Percentiles rank a stretch among this genome's conserved stretches.
These are phyloP conservation scores for Polydrusus tereticollis DNA, from an alignment of 2,888 invertebrate genomes.

Conservation along the genomic window DNA sequence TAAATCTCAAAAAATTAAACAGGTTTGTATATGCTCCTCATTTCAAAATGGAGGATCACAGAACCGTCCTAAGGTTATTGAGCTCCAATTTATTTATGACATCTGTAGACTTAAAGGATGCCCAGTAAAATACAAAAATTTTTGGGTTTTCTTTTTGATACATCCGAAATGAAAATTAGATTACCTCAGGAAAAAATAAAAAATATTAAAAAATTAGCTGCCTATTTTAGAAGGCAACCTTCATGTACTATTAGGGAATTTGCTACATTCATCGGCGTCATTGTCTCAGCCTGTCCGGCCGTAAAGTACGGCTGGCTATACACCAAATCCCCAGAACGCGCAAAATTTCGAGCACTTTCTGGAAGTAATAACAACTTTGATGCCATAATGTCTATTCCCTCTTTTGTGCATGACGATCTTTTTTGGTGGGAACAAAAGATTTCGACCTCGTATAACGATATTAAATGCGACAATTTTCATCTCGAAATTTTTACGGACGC, in stretches of 20 bases:
- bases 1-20: not conserved
- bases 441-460: too few relatives aligned
- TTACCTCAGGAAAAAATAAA: not conserved
- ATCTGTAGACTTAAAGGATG: not conserved
- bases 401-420: slow-evolving; percentile 33
- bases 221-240: slow-evolving; percentile 10
- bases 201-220: not conserved
- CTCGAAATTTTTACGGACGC: slow-evolving; percentile 52
- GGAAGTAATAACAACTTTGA: slow-evolving; percentile 12
- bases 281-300: too few relatives aligned
- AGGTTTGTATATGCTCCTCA: not conserved
- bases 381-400: slow-evolving; percentile 22
- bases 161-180: not conserved
- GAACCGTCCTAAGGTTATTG: not conserved
- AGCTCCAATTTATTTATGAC: not conserved
- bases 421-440: slow-evolving; percentile 51
- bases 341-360: not conserved
- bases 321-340: slow-evolving; percentile 18
- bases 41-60: not conserved
- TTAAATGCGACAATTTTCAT: slow-evolving; percentile 20
- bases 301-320: not conserved
- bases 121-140: not conserved
- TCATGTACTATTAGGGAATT: too few relatives aligned
- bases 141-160: not conserved
- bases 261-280: too few relatives aligned